Percentiles rank a stretch among this genome's conserved stretches.
Conservation (phyloP, 2,113 vertebrate genomes). For the Okapia johnstoni region DNA sequence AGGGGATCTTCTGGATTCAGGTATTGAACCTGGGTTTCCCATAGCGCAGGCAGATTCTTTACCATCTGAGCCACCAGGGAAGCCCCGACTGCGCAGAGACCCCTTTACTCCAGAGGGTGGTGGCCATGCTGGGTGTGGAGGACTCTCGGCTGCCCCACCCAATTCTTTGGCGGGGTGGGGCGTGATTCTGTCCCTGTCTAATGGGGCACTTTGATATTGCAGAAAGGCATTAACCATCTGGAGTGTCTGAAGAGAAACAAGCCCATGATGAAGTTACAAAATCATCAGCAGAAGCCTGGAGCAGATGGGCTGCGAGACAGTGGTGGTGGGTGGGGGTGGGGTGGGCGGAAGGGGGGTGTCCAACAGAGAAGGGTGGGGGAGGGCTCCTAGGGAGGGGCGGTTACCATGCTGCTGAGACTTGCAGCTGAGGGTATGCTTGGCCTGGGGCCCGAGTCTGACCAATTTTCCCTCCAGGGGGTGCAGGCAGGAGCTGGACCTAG, state of each 20-base stretch:
- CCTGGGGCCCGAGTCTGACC: background rate
- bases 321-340: background rate
- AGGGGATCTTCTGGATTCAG: background rate
- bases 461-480: background rate
- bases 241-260: slow-evolving; percentile 27
- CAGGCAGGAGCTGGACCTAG: background rate
- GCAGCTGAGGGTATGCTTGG: background rate
- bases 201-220: background rate
- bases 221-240: slow-evolving; percentile 33
- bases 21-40: background rate
- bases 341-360: background rate
- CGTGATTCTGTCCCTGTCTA: background rate
- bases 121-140: background rate
- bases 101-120: background rate
- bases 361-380: background rate
- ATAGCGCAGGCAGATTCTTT: background rate
- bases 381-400: rapidly evolving
- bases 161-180: background rate
- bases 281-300: background rate
- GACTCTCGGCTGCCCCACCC: background rate
- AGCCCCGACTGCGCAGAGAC: background rate
- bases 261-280: slow-evolving; percentile 20
- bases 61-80: background rate
- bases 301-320: slow-evolving; percentile 43
- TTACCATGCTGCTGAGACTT: background rate